Percentiles rank a stretch among this genome's conserved stretches.
These are phyloP conservation scores for Hemichromis elongatus DNA, from an alignment of 2,113 vertebrate species.

Conservation along the genomic window DNA sequence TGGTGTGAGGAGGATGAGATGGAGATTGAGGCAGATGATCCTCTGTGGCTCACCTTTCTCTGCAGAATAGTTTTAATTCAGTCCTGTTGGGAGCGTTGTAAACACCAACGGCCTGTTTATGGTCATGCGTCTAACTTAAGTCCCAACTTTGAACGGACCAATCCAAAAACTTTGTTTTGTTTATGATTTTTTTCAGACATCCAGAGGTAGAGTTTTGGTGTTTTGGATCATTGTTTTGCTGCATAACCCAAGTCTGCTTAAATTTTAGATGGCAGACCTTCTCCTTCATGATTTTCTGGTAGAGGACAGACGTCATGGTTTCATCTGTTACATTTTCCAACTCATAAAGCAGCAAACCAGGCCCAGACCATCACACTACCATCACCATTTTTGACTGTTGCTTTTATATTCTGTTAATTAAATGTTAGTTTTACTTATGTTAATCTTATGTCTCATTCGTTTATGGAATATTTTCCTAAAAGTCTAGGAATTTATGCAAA, in stretches of 20 bases:
- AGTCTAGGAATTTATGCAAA: background rate
- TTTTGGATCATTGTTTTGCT: background rate
- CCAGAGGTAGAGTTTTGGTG: background rate
- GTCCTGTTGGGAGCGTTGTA: background rate
- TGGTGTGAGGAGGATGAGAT: background rate
- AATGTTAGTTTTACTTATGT: background rate
- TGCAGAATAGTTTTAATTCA: background rate
- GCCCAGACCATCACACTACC: background rate
- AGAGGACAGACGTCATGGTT: background rate
- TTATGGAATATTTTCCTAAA: background rate
- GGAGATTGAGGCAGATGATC: background rate
- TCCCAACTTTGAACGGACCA: background rate
- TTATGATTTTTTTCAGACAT: rapidly evolving
- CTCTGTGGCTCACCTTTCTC: background rate
- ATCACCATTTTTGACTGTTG: background rate
- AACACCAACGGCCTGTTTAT: background rate
- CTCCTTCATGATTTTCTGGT: background rate
- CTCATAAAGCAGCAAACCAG: background rate
- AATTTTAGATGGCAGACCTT: background rate
- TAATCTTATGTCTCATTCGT: background rate
- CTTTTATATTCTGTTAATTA: background rate
- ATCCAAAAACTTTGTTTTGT: background rate
- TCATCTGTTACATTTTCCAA: background rate
- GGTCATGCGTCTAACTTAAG: background rate
- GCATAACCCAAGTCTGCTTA: background rate